Base-by-base conservation (phyloP, 53 echinoderm and acorn worm species). In the Luidia sarsii region DNA sequence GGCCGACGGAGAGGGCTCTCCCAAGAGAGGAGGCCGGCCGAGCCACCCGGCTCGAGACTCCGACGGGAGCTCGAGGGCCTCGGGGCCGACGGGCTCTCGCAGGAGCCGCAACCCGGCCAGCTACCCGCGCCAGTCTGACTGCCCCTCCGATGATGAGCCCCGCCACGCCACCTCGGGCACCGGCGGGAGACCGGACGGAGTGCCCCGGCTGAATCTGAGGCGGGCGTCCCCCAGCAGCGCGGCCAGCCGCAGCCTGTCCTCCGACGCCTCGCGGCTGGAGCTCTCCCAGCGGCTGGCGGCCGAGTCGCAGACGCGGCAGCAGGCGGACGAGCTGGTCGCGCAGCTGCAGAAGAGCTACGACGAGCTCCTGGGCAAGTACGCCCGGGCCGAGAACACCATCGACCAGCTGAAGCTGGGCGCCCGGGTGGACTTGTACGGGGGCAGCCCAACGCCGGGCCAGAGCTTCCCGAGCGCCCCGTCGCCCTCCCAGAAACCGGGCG, bases 371-470 rank as follows among this genome's bases (percentile, higher is more conserved):
- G 88, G 88, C 39, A 96, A 96, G 48, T 87, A 91, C 46, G 97
- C 97, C 0, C 91, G 71, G 34, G 97, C 97, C 9, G 93, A 93
- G 79, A 93, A 90, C 54, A 93, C 97, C 3, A 96, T 96, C 60
- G 97, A 96, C 67, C 87, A 87, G 56, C 34, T 96, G 57, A 85
- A 91, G 25, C 68, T 96, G 10, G 97, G 97, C 6, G 97, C 97
- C 20, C 86, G 85, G 82, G 93, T 96, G 28, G 90, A 87, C 63
- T 65, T 95, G 35, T 63, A 82, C 19, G 89, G 79, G 24, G 83
- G 83, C 61, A 55, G 61, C 46, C 86, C 79, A 27, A 67, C 77
- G 19, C 86, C 86, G 22, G 54, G 62, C 9, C 82, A 69, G 61
- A 83, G 87, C 45, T 28, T 67, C 7, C 57, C 56, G 32, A 56